These are phyloP conservation scores for Hesperophylax magnus DNA, from an alignment of 1,140 invertebrate species.

Conservation along the genomic window DNA sequence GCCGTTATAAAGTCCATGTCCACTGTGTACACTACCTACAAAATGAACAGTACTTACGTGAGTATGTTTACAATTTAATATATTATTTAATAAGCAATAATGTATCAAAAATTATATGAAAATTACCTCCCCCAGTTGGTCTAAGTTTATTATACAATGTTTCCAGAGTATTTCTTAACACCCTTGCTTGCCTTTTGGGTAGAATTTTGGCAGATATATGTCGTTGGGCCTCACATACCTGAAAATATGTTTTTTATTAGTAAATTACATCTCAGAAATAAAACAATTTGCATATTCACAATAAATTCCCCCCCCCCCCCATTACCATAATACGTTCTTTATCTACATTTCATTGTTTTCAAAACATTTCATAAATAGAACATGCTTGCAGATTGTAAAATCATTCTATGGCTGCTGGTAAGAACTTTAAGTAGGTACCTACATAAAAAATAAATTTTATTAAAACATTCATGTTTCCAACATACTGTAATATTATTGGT, in stretches of 20 bases:
- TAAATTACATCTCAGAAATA: no score
- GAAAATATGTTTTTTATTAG: conserved; percentile 48
- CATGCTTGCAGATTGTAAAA: no score
- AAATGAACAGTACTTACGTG: not conserved
- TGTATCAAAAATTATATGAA: no score
- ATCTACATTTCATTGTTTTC: no score
- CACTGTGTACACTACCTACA: conserved; percentile 45
- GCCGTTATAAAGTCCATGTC: conserved; percentile 65
- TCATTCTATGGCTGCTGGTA: no score
- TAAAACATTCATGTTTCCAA: conserved; percentile 28
- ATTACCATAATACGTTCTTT: no score
- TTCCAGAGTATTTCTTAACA: conserved; percentile 76
- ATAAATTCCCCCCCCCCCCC: no score
- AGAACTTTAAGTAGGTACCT: no score
- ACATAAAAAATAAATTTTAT: no score
- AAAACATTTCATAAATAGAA: no score
- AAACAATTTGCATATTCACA: no score
- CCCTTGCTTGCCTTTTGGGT: conserved; percentile 89
- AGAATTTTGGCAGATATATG: conserved; percentile 87
- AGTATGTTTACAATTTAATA: not conserved
- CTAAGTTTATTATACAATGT: conserved; percentile 64
- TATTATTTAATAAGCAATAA: no score
- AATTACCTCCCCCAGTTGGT: conserved; percentile 65
- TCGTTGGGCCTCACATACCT: conserved; percentile 91
- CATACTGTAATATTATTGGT: conserved; percentile 92